These are phyloP conservation scores for Digitonthophagus gazella DNA, from an alignment of 2,888 invertebrate genomes.

Conservation along the genomic window DNA sequence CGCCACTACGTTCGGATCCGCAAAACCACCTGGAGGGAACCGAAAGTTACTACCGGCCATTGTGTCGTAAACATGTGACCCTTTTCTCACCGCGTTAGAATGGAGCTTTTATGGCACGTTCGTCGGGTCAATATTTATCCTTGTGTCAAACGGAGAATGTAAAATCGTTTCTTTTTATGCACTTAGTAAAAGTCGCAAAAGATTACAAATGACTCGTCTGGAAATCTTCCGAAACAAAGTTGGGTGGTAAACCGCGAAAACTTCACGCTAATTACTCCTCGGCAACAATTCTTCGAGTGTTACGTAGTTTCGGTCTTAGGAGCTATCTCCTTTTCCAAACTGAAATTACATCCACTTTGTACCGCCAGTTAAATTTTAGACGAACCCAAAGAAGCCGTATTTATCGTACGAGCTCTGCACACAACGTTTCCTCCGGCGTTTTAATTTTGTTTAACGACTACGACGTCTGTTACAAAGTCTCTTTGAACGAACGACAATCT, in stretches of 20 bases:
- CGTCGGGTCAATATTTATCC: neutral
- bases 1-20: slow-evolving; percentile 2
- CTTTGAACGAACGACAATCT: neutral
- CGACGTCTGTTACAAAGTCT: neutral
- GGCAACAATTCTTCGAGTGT: neutral
- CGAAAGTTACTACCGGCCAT: neutral
- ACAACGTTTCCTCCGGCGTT: neutral
- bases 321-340: neutral
- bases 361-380: neutral
- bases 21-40: neutral
- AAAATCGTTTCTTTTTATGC: neutral
- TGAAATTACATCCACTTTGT: neutral
- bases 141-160: neutral
- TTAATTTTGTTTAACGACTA: neutral
- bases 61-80: neutral
- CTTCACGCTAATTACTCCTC: neutral
- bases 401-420: neutral
- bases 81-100: neutral
- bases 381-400: neutral
- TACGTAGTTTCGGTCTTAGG: neutral
- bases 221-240: neutral
- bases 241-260: neutral
- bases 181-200: neutral
- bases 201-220: neutral
- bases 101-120: neutral